Base-by-base conservation (phyloP, 1,140 invertebrate genomes). In the Aphaenogaster rudis region DNA sequence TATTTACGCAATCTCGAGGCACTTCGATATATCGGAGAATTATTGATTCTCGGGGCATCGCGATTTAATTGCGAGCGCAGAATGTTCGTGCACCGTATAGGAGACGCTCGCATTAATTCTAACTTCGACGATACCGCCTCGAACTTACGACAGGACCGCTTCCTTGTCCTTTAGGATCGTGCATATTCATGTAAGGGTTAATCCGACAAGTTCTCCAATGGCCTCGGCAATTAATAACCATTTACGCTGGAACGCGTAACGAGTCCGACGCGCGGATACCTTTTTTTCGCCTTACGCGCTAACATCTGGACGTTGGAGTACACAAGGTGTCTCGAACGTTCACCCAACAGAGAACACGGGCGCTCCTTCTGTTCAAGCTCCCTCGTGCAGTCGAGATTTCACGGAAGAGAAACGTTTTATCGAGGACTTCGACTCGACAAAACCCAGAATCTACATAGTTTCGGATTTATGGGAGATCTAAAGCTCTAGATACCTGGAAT, bases 141-240 rank as follows among this genome's bases (percentile, higher is more conserved):
- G 13, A 63, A 61, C 28, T 76, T 76, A 3, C 42, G 80, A 74
- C 15, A 61, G 69, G 42, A 82, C 17, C 45, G 72, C 13, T 63
- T 74, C 54, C 69, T 74, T 48, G 54, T 61, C 52, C 42, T 59
- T 50, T 39, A 57, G 57, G 42, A 57, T 84, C 63, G 17, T 84
- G 69, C 80, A 84, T 84, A 76, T 84, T 84, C 80, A 76, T 76
- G 69, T 76, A 21, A 63, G 33, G 57, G 69, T 76, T 82, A 82
- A 84, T 74, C 69, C 33, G 59, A 84, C 80, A 76, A 76, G 69
- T 84, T 76, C 69, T 61, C 69, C 54, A 74, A 54, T 84, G 28
- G 67, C 17, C 28, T 50, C 42, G 42, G 69, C 45, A 84, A 84
- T 84, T 84, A 84, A 84, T 84, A 84, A 76, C 54, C 69, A 84